Evolutionary conservation across 1,140 invertebrate species (phyloP).

Genomic region (Dinothrombium tinctorium): DNA sequence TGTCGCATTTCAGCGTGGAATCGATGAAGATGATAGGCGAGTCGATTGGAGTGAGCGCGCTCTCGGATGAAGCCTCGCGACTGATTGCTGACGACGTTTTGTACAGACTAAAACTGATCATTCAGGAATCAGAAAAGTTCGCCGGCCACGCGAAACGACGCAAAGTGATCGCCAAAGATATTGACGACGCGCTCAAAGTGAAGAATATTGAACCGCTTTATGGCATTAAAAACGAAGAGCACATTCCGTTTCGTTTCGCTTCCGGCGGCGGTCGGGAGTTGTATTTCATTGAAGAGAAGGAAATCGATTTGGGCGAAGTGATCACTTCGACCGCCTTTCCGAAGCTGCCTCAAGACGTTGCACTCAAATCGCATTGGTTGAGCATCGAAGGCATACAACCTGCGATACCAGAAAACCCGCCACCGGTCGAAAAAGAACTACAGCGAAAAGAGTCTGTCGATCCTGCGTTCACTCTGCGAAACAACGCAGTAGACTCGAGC

Average conservation of each 20-base stretch:
- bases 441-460: slow-evolving; percentile 75
- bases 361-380: slow-evolving; percentile 79
- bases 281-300: slow-evolving; percentile 89
- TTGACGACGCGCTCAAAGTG: slow-evolving; percentile 64
- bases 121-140: slow-evolving; percentile 78
- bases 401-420: slow-evolving; percentile 81
- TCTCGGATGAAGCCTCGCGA: slow-evolving; percentile 75
- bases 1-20: slow-evolving; percentile 27
- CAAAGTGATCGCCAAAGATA: slow-evolving; percentile 52
- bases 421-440: slow-evolving; percentile 60
- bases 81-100: slow-evolving; percentile 76
- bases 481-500: slow-evolving; percentile 22
- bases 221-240: slow-evolving; percentile 63
- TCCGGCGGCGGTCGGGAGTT: slow-evolving; percentile 81
- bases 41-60: slow-evolving; percentile 49
- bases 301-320: slow-evolving; percentile 38
- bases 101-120: slow-evolving; percentile 57
- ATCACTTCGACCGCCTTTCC: slow-evolving; percentile 41
- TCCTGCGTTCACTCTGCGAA: slow-evolving; percentile 49
- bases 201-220: slow-evolving; percentile 91
- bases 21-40: slow-evolving; percentile 84
- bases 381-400: slow-evolving; percentile 88
- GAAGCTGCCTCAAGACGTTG: slow-evolving; percentile 60
- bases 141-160: slow-evolving; percentile 69
- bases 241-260: slow-evolving; percentile 78